Conservation (phyloP, 2,888 invertebrate species). For the Epirrita christyi region DNA sequence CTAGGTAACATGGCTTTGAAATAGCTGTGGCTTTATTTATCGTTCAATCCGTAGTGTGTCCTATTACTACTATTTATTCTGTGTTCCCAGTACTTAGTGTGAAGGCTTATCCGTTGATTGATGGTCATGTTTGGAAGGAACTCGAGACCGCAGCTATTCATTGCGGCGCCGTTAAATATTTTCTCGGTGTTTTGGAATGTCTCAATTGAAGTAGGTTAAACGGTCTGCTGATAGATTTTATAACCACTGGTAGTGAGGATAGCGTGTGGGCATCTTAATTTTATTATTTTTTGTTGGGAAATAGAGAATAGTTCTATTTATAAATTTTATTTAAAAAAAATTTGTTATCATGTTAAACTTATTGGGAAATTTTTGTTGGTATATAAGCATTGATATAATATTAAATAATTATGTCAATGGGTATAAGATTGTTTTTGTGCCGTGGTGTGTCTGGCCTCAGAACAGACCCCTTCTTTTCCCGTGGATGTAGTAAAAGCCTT, state of each 20-base stretch:
- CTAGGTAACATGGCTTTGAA: no score
- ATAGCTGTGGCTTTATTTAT: constrained; percentile 20
- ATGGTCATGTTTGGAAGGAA: constrained; percentile 43
- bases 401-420: no score
- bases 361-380: no score
- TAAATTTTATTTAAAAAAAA: neutral
- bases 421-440: no score
- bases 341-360: no score
- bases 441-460: no score
- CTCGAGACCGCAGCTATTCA: constrained; percentile 42
- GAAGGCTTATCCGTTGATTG: constrained; percentile 58
- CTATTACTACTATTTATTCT: constrained; percentile 17
- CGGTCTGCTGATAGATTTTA: constrained; percentile 46
- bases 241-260: constrained; percentile 27
- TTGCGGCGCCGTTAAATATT: constrained; percentile 47
- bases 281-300: constrained; percentile 20
- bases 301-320: constrained; percentile 4
- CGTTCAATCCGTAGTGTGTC: constrained; percentile 23
- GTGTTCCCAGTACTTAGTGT: constrained; percentile 25
- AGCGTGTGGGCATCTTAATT: constrained; percentile 35
- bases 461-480: no score
- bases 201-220: constrained; percentile 44
- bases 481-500: no score
- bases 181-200: constrained; percentile 45
- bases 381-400: no score